Base-by-base conservation (phyloP, 2,888 invertebrate species). In the Tachystola acroxantha region DNA sequence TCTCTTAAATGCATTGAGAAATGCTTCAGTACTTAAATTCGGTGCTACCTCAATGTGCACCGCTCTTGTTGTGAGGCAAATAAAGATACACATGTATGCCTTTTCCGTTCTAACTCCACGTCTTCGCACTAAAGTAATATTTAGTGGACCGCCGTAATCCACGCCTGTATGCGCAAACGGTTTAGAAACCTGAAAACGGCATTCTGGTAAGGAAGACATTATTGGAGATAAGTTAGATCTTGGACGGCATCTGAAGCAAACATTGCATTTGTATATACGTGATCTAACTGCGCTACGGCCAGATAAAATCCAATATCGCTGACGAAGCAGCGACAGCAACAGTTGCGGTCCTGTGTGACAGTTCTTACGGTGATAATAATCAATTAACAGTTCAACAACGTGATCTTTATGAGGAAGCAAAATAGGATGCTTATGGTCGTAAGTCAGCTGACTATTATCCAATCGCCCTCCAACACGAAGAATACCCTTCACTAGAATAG, bases 1-100 rank as follows among this genome's bases (percentile, higher is more conserved):
- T 7, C 62, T 40, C 7, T 53, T 42, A 1, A 64, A 43, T 0
- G 60, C 50, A 0, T 48, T 46, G 2, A 66, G 10, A 32, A 65
- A 64, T 0, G 50, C 42, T 3, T 52, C 47, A 0, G 53, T 45
- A 1, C 50, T 42, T 1, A 60, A 34, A 10, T 49, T 49, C 1
- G 43, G 39, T 4, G 46, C 55, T 1, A 48, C 10, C 32, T 58
- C 57, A n/a, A n/a, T n/a, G n/a, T n/a, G n/a, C n/a, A n/a, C n/a
- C n/a, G n/a, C n/a, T n/a, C n/a, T n/a, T n/a, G 1, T 57, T 14
- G 19, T 55, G 53, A 3, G 54, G 29, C 59, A 51, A 14, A 50
- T 39, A 29, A 56, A 56, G 3, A 57, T 7, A 19, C 48, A 47
- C 1, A 62, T 14, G 36, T 63, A 59, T 0, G 39, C 39, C 11